phyloP scores from a whole-genome alignment of 2,888 invertebrate genomes.

The Cryptus viduatorius region DNA sequence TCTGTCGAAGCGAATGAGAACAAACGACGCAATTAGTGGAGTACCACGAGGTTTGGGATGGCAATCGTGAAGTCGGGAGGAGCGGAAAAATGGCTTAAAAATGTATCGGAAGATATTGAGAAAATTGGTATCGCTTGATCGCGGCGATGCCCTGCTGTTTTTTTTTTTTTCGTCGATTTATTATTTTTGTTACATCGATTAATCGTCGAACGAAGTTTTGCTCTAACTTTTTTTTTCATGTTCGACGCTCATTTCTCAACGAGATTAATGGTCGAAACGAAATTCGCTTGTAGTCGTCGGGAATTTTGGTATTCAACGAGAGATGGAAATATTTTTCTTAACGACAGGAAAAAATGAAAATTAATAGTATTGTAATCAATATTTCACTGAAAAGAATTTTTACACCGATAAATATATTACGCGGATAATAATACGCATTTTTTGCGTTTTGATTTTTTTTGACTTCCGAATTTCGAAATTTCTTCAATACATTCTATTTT shows the following conservation, averaged over 20 bases:
- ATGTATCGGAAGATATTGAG: not conserved
- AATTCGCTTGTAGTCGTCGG: too few relatives aligned
- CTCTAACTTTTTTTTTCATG: not conserved
- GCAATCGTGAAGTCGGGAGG: not conserved
- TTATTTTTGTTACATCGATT: not conserved
- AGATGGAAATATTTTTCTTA: too few relatives aligned
- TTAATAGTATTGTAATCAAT: too few relatives aligned
- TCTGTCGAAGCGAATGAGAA: conserved; percentile 19
- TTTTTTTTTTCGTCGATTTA: conserved; percentile 5
- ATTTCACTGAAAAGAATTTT: too few relatives aligned
- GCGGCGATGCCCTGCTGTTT: not conserved
- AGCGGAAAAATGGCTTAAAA: not conserved
- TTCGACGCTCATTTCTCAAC: not conserved
- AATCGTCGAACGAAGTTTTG: not conserved
- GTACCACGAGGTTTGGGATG: not conserved
- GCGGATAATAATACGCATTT: too few relatives aligned
- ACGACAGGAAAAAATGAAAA: too few relatives aligned
- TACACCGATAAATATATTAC: too few relatives aligned
- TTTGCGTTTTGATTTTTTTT: too few relatives aligned
- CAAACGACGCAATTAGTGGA: conserved; percentile 51
- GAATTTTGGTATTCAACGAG: too few relatives aligned
- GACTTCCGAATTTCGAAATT: not conserved
- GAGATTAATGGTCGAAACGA: too few relatives aligned
- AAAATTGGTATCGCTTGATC: too few relatives aligned
- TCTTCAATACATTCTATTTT: not conserved